Percentiles rank a stretch among this genome's conserved stretches.
These are phyloP conservation scores for Hofmannophila pseudospretella DNA, from an alignment of 2,888 invertebrate species.

Conservation along the genomic window DNA sequence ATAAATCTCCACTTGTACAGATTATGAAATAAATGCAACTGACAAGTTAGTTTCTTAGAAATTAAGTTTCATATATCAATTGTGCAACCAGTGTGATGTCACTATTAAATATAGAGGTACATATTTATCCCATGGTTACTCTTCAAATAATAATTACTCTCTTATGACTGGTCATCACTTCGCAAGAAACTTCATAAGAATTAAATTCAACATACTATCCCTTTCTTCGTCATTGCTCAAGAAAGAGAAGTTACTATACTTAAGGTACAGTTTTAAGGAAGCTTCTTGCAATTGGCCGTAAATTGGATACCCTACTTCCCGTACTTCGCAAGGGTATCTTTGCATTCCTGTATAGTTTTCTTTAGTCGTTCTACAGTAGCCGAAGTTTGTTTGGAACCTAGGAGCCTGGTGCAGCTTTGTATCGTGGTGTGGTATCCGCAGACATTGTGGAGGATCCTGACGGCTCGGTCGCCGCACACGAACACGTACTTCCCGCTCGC, in stretches of 20 bases:
- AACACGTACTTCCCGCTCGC: conserved; percentile 85
- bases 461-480: conserved; percentile 85
- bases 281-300: too few relatives aligned
- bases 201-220: too few relatives aligned
- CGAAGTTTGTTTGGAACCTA: conserved; percentile 79
- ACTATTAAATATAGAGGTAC: too few relatives aligned
- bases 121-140: too few relatives aligned
- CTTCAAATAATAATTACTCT: too few relatives aligned
- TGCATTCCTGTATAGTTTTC: conserved; percentile 81
- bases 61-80: too few relatives aligned
- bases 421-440: conserved; percentile 64
- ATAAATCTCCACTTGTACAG: background rate
- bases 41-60: conserved; percentile 16
- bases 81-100: too few relatives aligned
- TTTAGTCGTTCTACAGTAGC: conserved; percentile 88
- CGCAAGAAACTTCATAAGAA: too few relatives aligned
- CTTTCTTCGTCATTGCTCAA: too few relatives aligned
- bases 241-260: too few relatives aligned
- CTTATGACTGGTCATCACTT: too few relatives aligned
- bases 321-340: conserved; percentile 56
- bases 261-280: too few relatives aligned
- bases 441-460: conserved; percentile 87
- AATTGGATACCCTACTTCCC: conserved; percentile 60
- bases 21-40: conserved; percentile 27
- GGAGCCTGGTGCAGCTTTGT: conserved; percentile 52